Percentiles rank a stretch among this genome's conserved stretches.
phyloP scores from a whole-genome alignment of 1,140 invertebrate species.

The Leguminivora glycinivorella region DNA sequence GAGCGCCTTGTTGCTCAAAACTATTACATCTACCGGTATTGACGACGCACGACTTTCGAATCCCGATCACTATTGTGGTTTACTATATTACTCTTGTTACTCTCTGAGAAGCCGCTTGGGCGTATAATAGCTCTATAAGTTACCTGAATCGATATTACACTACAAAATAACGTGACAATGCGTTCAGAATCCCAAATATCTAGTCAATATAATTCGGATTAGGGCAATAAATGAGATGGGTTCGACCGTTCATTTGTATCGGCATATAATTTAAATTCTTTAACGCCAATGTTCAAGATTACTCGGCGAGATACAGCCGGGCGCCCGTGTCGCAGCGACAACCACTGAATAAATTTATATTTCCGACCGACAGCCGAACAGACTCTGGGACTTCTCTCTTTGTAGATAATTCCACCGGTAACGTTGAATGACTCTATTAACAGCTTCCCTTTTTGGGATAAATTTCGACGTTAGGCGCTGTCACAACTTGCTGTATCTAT shows the following conservation, averaged over 20 bases:
- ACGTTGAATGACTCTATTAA: slow-evolving; percentile 79
- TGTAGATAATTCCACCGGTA: slow-evolving; percentile 78
- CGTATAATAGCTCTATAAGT: slow-evolving; percentile 47
- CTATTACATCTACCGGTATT: slow-evolving; percentile 28
- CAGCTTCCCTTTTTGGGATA: slow-evolving; percentile 78
- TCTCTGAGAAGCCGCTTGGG: slow-evolving; percentile 1
- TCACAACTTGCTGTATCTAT: slow-evolving; percentile 57
- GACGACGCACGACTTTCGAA: slow-evolving; percentile 27
- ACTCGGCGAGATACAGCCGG: slow-evolving; percentile 72
- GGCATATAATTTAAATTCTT: slow-evolving; percentile 79
- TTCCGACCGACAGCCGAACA: slow-evolving; percentile 70
- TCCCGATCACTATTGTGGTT: slow-evolving; percentile 6
- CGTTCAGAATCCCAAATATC: slow-evolving; percentile 65
- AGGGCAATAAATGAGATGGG: slow-evolving; percentile 74
- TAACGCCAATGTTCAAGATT: slow-evolving; percentile 79
- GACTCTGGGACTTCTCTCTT: slow-evolving; percentile 63
- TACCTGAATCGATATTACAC: slow-evolving; percentile 55
- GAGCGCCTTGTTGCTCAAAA: slow-evolving; percentile 24
- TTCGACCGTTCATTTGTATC: slow-evolving; percentile 78
- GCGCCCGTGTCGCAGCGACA: slow-evolving; percentile 74
- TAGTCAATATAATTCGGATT: slow-evolving; percentile 77
- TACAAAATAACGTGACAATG: slow-evolving; percentile 69
- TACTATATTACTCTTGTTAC: slow-evolving; percentile 15
- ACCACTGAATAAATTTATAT: slow-evolving; percentile 78
- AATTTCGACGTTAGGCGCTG: slow-evolving; percentile 69